Evolutionary conservation across 2,888 invertebrate species (phyloP).

Genomic region (Sinhomidia bicolor): DNA sequence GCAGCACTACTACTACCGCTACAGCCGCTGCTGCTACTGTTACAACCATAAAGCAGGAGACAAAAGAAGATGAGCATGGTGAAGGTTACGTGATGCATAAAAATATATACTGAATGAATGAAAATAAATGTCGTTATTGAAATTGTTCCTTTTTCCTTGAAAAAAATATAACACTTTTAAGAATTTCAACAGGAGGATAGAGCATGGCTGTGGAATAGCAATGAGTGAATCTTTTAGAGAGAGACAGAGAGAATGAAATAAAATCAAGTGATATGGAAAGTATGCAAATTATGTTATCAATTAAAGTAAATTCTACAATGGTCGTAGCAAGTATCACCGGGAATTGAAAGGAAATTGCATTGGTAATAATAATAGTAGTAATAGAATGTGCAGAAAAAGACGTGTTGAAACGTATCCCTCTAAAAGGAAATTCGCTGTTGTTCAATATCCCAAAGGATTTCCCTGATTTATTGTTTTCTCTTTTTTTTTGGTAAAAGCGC

Average conservation of each 20-base stretch:
- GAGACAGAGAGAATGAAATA: neutral
- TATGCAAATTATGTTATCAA: conserved; percentile 25
- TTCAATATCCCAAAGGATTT: conserved; percentile 29
- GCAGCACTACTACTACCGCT: neutral
- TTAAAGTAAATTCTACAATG: neutral
- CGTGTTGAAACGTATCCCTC: neutral
- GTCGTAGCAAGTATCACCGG: neutral
- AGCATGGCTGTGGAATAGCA: neutral
- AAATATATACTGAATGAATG: conserved; percentile 7
- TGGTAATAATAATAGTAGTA: conserved; percentile 12
- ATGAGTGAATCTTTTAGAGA: neutral
- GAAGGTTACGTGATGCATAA: conserved; percentile 23
- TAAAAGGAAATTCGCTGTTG: neutral
- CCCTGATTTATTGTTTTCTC: conserved; percentile 31
- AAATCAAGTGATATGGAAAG: neutral
- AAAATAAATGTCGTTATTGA: conserved; percentile 35
- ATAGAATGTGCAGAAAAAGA: neutral
- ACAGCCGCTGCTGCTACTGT: neutral
- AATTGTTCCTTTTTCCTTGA: neutral
- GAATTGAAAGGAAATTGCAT: neutral
- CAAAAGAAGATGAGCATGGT: neutral
- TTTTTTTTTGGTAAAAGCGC: neutral
- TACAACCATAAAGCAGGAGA: neutral
- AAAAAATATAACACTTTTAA: neutral
- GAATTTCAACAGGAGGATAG: neutral